Conservation (phyloP, 1,140 invertebrate species). For the Saccostrea cuccullata region DNA sequence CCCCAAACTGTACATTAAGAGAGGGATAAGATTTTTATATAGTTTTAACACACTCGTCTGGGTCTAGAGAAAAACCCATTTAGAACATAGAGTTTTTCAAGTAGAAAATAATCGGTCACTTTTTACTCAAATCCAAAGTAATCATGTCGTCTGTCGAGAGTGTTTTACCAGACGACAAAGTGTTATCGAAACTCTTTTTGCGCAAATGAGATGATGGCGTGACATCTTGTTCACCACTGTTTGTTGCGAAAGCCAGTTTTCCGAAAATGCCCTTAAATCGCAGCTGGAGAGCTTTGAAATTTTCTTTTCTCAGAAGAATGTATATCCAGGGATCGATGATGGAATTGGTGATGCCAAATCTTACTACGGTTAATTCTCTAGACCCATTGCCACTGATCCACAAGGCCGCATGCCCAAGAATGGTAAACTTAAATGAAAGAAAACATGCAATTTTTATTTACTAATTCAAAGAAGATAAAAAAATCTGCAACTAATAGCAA, state of each 20-base stretch:
- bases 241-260: background rate
- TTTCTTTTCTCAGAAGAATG: background rate
- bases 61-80: no score
- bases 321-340: conserved; percentile 35
- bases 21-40: no score
- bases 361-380: background rate
- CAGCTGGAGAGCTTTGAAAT: background rate
- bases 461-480: background rate
- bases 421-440: background rate
- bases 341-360: background rate
- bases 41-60: no score
- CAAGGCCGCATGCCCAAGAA: background rate
- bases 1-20: no score
- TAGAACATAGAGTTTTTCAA: no score
- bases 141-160: background rate
- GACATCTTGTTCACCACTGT: background rate
- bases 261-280: background rate
- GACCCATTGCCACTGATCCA: background rate
- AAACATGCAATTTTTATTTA: background rate
- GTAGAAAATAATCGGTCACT: background rate
- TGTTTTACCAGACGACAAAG: conserved; percentile 1
- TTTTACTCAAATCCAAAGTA: background rate
- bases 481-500: background rate
- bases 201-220: background rate
- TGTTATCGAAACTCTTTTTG: background rate